phyloP scores from a whole-genome alignment of 2,888 invertebrate genomes.

The Pandemis corylana region DNA sequence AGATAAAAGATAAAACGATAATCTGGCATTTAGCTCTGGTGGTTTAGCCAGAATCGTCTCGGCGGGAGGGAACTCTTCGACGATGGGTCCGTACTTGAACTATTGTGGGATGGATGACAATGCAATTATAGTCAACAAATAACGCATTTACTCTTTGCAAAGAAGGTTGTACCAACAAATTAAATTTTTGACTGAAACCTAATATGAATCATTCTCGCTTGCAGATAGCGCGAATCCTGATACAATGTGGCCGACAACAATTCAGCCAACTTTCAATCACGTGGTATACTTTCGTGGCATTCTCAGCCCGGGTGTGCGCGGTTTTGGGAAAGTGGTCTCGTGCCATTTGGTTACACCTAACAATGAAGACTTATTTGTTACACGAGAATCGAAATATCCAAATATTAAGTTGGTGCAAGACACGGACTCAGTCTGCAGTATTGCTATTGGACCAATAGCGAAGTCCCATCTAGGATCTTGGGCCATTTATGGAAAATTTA shows the following conservation, averaged over 20 bases:
- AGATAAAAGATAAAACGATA: no score
- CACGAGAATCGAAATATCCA: conserved; percentile 31
- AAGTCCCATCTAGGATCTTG: conserved; percentile 35
- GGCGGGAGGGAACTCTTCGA: no score
- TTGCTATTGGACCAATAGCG: conserved; percentile 40
- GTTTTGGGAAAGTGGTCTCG: conserved; percentile 2
- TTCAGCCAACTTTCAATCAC: conserved; percentile 28
- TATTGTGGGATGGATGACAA: no score
- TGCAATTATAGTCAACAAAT: neutral
- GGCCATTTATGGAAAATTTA: conserved; percentile 38
- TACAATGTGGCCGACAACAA: conserved; percentile 20
- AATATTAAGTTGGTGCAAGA: conserved; percentile 20
- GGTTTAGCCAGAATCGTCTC: no score
- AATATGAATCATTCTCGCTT: neutral
- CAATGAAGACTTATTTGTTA: conserved; percentile 38
- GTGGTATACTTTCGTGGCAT: conserved; percentile 39
- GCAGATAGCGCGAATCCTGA: conserved; percentile 26
- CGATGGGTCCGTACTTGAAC: no score
- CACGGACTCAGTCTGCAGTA: conserved; percentile 29
- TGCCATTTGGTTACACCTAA: conserved; percentile 43
- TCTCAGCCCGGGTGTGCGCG: conserved; percentile 31
- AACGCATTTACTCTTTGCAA: neutral
- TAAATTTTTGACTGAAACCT: neutral
- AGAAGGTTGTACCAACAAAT: neutral
- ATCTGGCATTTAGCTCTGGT: no score